Base-by-base conservation (phyloP, 2,888 invertebrate genomes). In the Zele albiditarsus region DNA sequence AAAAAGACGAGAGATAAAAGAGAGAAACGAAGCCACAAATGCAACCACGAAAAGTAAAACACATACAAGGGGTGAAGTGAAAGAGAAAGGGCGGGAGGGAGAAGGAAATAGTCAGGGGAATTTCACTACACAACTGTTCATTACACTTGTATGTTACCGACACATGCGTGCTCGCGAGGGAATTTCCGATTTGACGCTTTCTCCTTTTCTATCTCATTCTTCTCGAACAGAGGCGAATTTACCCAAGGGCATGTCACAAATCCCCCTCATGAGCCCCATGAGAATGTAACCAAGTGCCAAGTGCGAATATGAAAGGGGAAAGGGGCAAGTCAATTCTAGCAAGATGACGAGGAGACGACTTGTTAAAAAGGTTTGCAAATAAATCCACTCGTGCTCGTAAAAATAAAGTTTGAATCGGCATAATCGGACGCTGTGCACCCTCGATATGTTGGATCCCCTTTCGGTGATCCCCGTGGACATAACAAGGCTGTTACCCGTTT, bases 231-330 rank as follows among this genome's bases (percentile, higher is more conserved):
- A 33, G 38, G 20, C 6, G 2, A 16, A 63, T 20, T 5, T 38
- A 38, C 63, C 20, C 20, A 38, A 33, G 23, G 63, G 63, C 38
- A 63, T 23, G 63, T 31, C 20, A 53, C 16, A 27, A 42, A 65
- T 10, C 74, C 74, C 49, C 67, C 65, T 71, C 77, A 77, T 27
- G 60, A 63, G 33, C 84, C 86, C 84, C 86, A 80, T 85, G 87
- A 84, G 86, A 87, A 86, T 82, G 73, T 76, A 67, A 71, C 83
- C 87, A 84, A 86, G 83, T 84, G 86, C 80, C 69, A 73, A 78
- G 68, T 68, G 42, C 16, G 38, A 42, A 38, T 38, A 65, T 31
- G 16, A 62, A 31, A 70, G 23, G 25, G 25, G 42, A 70, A 33
- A 60, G 38, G 58, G 70, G 57, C 33, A 31, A 70, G 23, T 33